These are phyloP conservation scores for Argopecten irradians DNA, from an alignment of 1,140 invertebrate genomes.

Conservation along the genomic window DNA sequence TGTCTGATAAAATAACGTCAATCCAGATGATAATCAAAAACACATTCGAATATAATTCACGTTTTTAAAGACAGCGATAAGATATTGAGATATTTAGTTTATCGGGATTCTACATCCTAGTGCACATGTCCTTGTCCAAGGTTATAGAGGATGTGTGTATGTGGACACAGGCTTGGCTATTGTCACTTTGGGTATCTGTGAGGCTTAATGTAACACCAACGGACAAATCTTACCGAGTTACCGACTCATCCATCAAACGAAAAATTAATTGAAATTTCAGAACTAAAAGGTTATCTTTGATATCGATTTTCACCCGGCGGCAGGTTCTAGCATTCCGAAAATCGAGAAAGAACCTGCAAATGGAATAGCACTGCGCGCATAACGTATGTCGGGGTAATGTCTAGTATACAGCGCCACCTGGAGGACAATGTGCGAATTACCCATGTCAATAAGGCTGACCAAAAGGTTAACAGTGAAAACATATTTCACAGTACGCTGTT, in stretches of 20 bases:
- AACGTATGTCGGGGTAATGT: not conserved
- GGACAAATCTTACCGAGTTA: not conserved
- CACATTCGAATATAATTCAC: no score
- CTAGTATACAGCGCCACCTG: not conserved
- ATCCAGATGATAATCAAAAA: no score
- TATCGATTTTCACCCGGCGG: constrained; percentile 15
- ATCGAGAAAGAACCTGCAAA: not conserved
- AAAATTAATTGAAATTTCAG: constrained; percentile 3
- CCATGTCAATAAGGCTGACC: not conserved
- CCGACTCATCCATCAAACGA: not conserved
- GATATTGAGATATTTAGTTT: not conserved
- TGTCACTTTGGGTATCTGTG: not conserved
- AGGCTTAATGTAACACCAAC: not conserved
- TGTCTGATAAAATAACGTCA: no score
- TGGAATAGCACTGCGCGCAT: not conserved
- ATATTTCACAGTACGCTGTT: not conserved
- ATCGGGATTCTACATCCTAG: no score
- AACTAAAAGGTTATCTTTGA: constrained; percentile 3
- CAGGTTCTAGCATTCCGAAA: not conserved
- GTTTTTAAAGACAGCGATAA: not conserved
- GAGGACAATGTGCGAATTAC: not conserved
- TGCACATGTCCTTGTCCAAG: no score
- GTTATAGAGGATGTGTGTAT: no score
- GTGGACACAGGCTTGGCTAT: not conserved
- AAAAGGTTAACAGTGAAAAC: not conserved